A percentile compares a stretch with the other conserved stretches of the same genome.
These are phyloP conservation scores for Bubo scandiacus DNA, from an alignment of 2,113 vertebrate species.

Conservation along the genomic window DNA sequence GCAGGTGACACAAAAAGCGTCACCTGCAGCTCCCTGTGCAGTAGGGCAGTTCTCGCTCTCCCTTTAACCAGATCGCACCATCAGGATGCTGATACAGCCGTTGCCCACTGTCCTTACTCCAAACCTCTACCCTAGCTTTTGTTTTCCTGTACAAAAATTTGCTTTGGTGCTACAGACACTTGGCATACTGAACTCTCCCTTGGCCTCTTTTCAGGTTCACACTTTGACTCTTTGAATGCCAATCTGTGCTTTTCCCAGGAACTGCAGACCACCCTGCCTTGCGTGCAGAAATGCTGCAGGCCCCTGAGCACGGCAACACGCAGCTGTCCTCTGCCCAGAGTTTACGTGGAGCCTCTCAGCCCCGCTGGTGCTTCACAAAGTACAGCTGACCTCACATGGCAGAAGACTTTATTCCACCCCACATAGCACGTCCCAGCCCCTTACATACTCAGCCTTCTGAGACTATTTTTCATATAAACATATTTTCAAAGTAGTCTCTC, in stretches of 20 bases:
- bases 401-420: neutral
- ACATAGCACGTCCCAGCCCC: too few species aligned
- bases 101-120: neutral
- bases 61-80: neutral
- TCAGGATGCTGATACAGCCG: neutral
- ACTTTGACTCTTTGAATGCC: neutral
- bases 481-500: neutral
- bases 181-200: neutral
- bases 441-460: neutral
- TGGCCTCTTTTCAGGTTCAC: neutral
- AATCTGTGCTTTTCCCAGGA: neutral
- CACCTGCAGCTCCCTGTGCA: neutral
- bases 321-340: neutral
- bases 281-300: too few species aligned
- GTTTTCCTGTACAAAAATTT: neutral
- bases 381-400: neutral
- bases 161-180: neutral
- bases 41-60: neutral
- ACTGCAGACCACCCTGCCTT: neutral
- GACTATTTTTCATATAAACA: neutral
- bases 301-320: neutral
- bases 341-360: neutral
- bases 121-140: too few species aligned
- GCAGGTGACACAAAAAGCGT: too few species aligned
- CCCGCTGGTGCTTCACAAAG: neutral